Conservation (phyloP, 2,113 vertebrate species). For the Campylomormyrus numenius region DNA sequence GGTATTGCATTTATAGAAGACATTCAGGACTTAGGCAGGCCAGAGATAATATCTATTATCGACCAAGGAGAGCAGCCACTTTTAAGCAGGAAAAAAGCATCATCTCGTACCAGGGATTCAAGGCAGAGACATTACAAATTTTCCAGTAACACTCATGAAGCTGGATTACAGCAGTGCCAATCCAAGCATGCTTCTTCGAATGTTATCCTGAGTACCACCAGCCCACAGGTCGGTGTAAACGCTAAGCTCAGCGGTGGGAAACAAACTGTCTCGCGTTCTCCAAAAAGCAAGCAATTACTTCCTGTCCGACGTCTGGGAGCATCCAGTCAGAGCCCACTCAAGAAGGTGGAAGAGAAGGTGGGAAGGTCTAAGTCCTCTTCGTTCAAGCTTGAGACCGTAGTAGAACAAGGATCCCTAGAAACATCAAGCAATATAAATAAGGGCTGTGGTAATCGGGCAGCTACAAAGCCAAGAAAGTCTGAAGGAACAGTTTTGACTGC, state of each 20-base stretch:
- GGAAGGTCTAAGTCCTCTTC: constrained; percentile 64
- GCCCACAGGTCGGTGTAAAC: constrained; percentile 35
- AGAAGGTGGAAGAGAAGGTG: constrained; percentile 63
- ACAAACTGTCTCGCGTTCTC: constrained; percentile 63
- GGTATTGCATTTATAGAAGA: constrained; percentile 71
- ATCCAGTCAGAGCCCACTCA: constrained; percentile 55
- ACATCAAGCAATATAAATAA: constrained; percentile 41
- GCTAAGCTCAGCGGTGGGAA: constrained; percentile 62
- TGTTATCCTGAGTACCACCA: constrained; percentile 42
- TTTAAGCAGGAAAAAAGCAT: constrained; percentile 67
- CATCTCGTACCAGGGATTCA: constrained; percentile 48
- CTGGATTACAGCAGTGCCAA: constrained; percentile 44
- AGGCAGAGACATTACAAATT: constrained; percentile 50
- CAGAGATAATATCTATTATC: constrained; percentile 91
- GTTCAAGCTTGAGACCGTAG: constrained; percentile 68
- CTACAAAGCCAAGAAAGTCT: constrained; percentile 39
- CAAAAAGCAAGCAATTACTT: constrained; percentile 67
- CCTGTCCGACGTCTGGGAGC: constrained; percentile 62
- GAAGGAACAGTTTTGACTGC: constrained; percentile 36
- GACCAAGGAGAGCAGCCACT: constrained; percentile 85
- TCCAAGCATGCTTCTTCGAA: constrained; percentile 44
- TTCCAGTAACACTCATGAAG: constrained; percentile 50
- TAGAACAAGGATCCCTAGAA: constrained; percentile 74
- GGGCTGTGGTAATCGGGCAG: constrained; percentile 30
- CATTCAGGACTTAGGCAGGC: constrained; percentile 79